These are phyloP conservation scores for Miichthys miiuy DNA, from an alignment of 2,797 vertebrate species.

Conservation along the genomic window DNA sequence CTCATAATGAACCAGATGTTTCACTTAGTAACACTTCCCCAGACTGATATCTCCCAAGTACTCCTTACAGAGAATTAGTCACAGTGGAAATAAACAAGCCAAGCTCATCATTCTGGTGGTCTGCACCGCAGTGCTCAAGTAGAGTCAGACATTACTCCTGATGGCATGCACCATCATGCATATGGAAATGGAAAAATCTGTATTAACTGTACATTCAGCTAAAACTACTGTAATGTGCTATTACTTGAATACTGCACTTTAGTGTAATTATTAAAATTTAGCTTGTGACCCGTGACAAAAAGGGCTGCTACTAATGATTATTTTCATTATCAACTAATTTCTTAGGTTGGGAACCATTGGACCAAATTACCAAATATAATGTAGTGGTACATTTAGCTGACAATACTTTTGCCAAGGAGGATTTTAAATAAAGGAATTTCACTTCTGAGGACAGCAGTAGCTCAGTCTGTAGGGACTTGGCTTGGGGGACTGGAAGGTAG, in stretches of 20 bases:
- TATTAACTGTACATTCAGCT: background rate
- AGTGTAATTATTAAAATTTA: background rate
- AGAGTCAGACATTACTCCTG: slow-evolving; percentile 31
- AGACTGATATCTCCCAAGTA: slow-evolving; percentile 40
- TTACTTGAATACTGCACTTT: background rate
- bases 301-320: background rate
- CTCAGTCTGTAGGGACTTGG: no score
- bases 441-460: background rate
- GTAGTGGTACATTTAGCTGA: background rate
- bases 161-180: slow-evolving; percentile 21
- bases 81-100: slow-evolving; percentile 60
- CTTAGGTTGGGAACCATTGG: background rate
- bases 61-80: slow-evolving; percentile 46
- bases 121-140: slow-evolving; percentile 16
- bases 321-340: background rate
- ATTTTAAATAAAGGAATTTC: background rate
- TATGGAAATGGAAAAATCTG: background rate
- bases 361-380: background rate
- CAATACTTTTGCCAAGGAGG: background rate
- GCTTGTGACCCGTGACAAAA: background rate
- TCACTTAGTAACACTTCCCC: slow-evolving; percentile 39
- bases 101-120: slow-evolving; percentile 32
- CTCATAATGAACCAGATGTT: slow-evolving; percentile 62
- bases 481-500: no score
- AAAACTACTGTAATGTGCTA: background rate